Base-by-base conservation (phyloP, 2,113 vertebrate genomes). In the Mormoops blainvillei region DNA sequence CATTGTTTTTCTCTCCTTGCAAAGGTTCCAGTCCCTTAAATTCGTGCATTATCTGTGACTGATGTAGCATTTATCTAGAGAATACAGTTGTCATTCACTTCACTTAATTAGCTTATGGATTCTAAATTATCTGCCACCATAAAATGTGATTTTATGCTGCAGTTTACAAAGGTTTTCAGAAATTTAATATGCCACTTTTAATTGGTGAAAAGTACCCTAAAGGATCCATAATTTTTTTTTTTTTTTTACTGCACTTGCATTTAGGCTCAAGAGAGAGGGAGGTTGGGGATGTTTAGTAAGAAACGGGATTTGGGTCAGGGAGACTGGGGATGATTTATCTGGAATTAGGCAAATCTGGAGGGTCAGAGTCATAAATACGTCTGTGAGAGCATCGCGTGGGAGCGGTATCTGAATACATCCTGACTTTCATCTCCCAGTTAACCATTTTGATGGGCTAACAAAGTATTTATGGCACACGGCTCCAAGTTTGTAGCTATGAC, bases 71-170 rank as follows among this genome's bases (percentile, higher is more conserved):
- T 98, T 98, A 95, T 98, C 98, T 94, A 95, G 97, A 98, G 94
- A 98, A 97, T 98, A 98, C 98, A 98, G 98, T 98, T 98, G 98
- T 98, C 98, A 98, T 93, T 98, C 98, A 98, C 95, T 98, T 98
- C 96, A 97, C 98, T 98, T 98, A 98, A 98, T 98, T 98, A 98
- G 98, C 91, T 98, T 98, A 98, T 98, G 98, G 98, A 98, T 98
- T 98, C 96, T 98, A 98, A 98, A 98, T 98, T 98, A 98, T 98
- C 98, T 98, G 41, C 98, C 96, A 96, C 97, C 98, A 98, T 98
- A 98, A 98, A 98, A 98, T 98, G 98, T 94, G 98, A 89, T 97
- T 98, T 98, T 98, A 98, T 98, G 98, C 82, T 98, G 98, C 98
- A 98, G 98, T 98, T 98, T 98, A 96, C 95, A 96, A 98, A 98